Evolutionary conservation across 2,888 invertebrate species (phyloP).

Genomic region (Alloplasta piceator): DNA sequence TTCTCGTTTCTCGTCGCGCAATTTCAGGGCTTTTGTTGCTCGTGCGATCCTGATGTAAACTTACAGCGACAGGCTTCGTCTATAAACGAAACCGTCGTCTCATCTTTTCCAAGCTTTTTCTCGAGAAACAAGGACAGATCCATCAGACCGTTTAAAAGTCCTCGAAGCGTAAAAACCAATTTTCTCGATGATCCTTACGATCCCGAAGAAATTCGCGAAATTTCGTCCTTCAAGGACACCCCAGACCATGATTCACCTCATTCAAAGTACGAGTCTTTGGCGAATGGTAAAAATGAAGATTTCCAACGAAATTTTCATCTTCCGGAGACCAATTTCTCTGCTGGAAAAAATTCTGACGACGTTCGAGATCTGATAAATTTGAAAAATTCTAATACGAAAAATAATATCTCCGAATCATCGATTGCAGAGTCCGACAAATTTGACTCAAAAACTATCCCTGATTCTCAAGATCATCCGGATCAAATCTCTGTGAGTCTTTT

Average conservation of each 20-base stretch:
- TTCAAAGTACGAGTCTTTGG: slow-evolving; percentile 4
- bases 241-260: background rate
- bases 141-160: slow-evolving; percentile 44
- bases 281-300: background rate
- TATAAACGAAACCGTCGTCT: slow-evolving; percentile 45
- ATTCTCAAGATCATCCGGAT: background rate
- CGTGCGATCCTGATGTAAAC: slow-evolving; percentile 81
- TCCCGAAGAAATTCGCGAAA: slow-evolving; percentile 3
- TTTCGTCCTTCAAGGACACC: background rate
- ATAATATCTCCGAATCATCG: background rate
- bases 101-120: slow-evolving; percentile 44
- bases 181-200: slow-evolving; percentile 25
- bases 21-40: slow-evolving; percentile 84
- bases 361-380: slow-evolving; percentile 51
- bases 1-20: background rate
- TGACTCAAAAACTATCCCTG: slow-evolving; percentile 2
- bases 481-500: background rate
- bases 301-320: background rate
- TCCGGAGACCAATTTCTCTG: slow-evolving; percentile 6
- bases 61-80: slow-evolving; percentile 70
- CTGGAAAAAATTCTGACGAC: background rate
- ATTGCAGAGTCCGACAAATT: background rate
- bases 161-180: slow-evolving; percentile 34
- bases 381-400: slow-evolving; percentile 12
- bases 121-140: slow-evolving; percentile 31